Percentiles rank a stretch among this genome's conserved stretches.
Conservation (phyloP, 2,888 invertebrate species). For the Dryobota labecula region DNA sequence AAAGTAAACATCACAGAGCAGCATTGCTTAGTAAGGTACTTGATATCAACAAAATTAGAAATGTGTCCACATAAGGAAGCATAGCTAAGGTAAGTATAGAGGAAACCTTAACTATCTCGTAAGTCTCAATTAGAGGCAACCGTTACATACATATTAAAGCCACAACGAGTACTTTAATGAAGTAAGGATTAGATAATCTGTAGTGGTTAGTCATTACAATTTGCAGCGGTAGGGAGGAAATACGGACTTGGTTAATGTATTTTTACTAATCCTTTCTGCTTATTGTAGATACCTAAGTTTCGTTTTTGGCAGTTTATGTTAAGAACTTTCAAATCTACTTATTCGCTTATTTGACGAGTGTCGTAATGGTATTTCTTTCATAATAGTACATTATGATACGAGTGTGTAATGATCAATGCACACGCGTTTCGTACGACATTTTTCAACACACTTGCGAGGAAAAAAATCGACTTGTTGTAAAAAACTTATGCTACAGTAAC, state of each 20-base stretch:
- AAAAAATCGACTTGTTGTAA: no score
- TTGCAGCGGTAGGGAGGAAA: background rate
- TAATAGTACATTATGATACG: no score
- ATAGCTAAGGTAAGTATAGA: constrained; percentile 17
- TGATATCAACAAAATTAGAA: constrained; percentile 2
- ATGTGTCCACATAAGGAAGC: constrained; percentile 2
- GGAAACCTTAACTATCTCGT: constrained; percentile 42
- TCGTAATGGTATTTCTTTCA: no score
- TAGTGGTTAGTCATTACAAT: constrained; percentile 41
- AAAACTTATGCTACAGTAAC: no score
- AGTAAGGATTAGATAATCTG: constrained; percentile 47
- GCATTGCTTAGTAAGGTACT: background rate
- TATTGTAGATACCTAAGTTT: background rate
- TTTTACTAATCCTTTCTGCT: background rate
- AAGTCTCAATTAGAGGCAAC: constrained; percentile 58
- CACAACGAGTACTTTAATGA: constrained; percentile 36
- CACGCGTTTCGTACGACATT: no score
- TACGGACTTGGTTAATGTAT: background rate
- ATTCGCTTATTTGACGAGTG: no score
- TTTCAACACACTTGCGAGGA: no score
- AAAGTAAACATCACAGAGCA: no score
- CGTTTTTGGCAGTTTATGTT: background rate
- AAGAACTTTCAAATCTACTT: no score
- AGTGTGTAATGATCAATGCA: no score
- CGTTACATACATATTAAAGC: constrained; percentile 52